Conservation (phyloP, 2,113 vertebrate species). For the Madoqua kirkii region DNA sequence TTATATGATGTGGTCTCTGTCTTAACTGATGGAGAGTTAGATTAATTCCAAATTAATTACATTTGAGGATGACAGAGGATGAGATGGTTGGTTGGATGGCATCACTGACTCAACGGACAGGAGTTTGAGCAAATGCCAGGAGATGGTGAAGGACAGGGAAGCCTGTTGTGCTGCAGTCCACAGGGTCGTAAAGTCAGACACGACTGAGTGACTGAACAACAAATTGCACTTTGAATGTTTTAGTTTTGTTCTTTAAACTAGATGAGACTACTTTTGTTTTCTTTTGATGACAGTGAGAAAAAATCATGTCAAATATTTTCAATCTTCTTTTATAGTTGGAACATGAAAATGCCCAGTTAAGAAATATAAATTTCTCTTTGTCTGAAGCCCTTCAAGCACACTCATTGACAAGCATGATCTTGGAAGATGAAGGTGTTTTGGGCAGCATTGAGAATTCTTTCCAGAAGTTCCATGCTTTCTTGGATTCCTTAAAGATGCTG, state of each 20-base stretch:
- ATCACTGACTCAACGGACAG: background rate
- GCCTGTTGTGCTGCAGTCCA: background rate
- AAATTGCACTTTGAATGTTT: background rate
- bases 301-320: background rate
- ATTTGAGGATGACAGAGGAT: background rate
- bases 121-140: background rate
- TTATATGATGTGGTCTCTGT: background rate
- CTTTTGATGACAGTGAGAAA: background rate
- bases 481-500: conserved; percentile 96
- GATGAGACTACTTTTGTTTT: background rate
- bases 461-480: conserved; percentile 95
- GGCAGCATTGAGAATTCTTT: conserved; percentile 95
- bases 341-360: conserved; percentile 88
- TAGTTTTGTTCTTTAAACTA: conserved; percentile 14
- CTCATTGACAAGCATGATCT: conserved; percentile 79
- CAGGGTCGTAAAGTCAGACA: accelerated
- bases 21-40: background rate
- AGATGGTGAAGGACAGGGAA: background rate
- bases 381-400: conserved; percentile 85
- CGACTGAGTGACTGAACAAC: background rate
- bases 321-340: conserved; percentile 82
- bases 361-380: conserved; percentile 86
- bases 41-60: conserved; percentile 6
- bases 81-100: background rate
- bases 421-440: conserved; percentile 92